Conservation (phyloP, 1,140 invertebrate genomes). For the Hirudo medicinalis region DNA sequence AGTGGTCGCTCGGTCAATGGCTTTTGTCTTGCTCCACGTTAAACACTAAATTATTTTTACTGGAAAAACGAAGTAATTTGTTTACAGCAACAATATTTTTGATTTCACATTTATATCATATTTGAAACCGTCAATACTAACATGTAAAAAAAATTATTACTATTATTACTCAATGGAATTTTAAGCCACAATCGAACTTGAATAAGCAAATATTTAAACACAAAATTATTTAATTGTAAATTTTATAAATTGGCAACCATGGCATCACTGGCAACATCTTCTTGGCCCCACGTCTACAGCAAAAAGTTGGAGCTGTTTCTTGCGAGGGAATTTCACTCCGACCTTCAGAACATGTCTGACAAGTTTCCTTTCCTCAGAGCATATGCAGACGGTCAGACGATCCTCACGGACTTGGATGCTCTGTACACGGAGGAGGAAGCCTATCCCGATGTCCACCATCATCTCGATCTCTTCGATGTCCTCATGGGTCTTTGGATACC, state of each 20-base stretch:
- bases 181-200: too few relatives aligned
- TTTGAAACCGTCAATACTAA: too few relatives aligned
- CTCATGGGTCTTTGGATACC: conserved; percentile 21
- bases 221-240: too few relatives aligned
- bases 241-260: too few relatives aligned
- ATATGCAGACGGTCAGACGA: not conserved
- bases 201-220: too few relatives aligned
- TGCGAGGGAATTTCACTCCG: not conserved
- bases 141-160: too few relatives aligned
- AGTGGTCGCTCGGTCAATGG: too few relatives aligned
- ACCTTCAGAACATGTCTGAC: not conserved
- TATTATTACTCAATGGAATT: too few relatives aligned
- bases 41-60: not conserved
- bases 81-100: not conserved
- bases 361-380: not conserved
- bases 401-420: not conserved
- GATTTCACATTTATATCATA: not conserved
- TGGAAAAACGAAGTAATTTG: not conserved
- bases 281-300: not conserved
- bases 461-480: conserved; percentile 20
- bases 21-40: not conserved
- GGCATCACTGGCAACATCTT: too few relatives aligned
- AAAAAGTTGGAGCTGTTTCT: not conserved
- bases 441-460: not conserved
- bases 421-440: not conserved